Conservation (phyloP, 2,797 vertebrate species). For the Premnoplex brunnescens region DNA sequence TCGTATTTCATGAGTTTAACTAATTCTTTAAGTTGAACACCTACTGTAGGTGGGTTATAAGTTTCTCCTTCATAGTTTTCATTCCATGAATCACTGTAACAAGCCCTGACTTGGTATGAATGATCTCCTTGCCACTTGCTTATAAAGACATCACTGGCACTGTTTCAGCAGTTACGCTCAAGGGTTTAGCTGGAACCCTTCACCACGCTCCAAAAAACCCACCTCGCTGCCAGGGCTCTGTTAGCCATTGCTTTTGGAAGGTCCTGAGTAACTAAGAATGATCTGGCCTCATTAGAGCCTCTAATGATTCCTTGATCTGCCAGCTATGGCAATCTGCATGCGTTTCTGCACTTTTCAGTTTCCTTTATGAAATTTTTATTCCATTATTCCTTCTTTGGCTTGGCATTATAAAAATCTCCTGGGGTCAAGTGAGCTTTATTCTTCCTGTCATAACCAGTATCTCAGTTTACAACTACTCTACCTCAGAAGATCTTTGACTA, state of each 20-base stretch:
- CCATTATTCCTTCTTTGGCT: neutral
- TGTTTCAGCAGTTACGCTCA: neutral
- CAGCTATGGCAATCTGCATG: neutral
- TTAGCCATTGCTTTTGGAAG: conserved; percentile 12
- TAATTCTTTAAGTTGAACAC: neutral
- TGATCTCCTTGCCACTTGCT: neutral
- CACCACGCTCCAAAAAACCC: neutral
- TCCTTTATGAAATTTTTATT: neutral
- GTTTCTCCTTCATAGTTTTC: conserved; percentile 9
- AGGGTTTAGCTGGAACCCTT: conserved; percentile 28
- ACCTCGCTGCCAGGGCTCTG: neutral
- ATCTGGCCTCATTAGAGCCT: neutral
- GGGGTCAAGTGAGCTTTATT: neutral
- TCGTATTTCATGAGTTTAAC: neutral
- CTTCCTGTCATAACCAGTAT: neutral
- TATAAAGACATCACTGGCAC: conserved; percentile 6
- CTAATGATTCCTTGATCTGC: neutral
- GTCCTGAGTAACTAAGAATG: neutral
- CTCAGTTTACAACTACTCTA: neutral
- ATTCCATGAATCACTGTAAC: conserved; percentile 18
- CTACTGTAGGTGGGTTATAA: neutral
- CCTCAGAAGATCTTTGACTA: neutral
- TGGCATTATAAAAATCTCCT: neutral
- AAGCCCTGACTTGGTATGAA: neutral
- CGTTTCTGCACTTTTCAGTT: neutral